These are phyloP conservation scores for Chymomyza caudatula DNA, from an alignment of 2,888 invertebrate genomes.

Conservation along the genomic window DNA sequence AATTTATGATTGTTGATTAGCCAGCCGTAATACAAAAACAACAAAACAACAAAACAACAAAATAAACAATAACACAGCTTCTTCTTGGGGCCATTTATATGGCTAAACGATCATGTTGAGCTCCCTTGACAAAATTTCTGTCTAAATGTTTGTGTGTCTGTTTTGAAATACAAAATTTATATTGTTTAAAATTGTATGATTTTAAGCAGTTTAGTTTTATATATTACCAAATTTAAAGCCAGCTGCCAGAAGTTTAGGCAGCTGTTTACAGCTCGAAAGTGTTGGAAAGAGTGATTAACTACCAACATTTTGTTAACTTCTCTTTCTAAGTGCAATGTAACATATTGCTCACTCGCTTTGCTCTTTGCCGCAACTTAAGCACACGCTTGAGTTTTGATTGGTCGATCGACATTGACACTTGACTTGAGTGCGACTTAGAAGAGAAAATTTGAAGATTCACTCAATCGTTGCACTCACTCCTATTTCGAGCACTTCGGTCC, in stretches of 20 bases:
- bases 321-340: too few relatives aligned
- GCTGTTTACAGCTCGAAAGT: not conserved
- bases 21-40: not conserved
- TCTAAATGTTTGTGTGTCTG: slow-evolving; percentile 15
- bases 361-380: too few relatives aligned
- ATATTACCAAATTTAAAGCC: too few relatives aligned
- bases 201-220: not conserved
- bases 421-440: too few relatives aligned
- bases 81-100: slow-evolving; percentile 43
- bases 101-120: slow-evolving; percentile 1
- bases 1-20: slow-evolving; percentile 68
- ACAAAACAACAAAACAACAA: not conserved
- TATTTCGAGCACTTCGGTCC: too few relatives aligned
- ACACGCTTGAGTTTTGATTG: too few relatives aligned
- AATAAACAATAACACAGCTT: not conserved
- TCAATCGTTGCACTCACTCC: too few relatives aligned
- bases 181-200: slow-evolving; percentile 37
- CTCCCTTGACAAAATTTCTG: slow-evolving; percentile 30
- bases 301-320: too few relatives aligned
- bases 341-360: too few relatives aligned
- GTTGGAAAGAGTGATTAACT: too few relatives aligned
- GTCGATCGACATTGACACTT: too few relatives aligned
- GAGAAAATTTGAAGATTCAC: too few relatives aligned
- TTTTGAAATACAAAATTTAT: slow-evolving; percentile 44
- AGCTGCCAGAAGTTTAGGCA: not conserved